These are phyloP conservation scores for Ditylenchus dipsaci DNA, from an alignment of 1,140 invertebrate species.

Conservation along the genomic window DNA sequence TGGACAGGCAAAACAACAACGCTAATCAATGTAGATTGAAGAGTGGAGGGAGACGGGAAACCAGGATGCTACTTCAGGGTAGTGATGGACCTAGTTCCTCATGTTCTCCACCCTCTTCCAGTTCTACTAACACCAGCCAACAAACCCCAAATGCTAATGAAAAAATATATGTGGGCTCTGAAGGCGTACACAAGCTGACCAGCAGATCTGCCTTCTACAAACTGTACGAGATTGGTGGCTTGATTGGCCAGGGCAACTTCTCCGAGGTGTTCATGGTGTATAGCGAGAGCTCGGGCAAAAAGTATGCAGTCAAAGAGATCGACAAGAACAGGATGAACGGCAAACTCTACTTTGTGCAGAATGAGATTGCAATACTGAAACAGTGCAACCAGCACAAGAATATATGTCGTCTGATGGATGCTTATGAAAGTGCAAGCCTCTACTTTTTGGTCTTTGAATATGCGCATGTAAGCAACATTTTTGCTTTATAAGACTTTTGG, in stretches of 20 bases:
- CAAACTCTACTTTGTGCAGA: conserved; percentile 45
- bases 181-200: conserved; percentile 14
- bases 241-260: conserved; percentile 43
- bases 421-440: conserved; percentile 28
- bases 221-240: conserved; percentile 35
- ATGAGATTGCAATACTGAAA: conserved; percentile 34
- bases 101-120: neutral
- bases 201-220: conserved; percentile 35
- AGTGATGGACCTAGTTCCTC: neutral
- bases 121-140: neutral
- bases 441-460: conserved; percentile 45
- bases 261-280: conserved; percentile 42
- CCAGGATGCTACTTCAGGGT: neutral
- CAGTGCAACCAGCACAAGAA: conserved; percentile 30
- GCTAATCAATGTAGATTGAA: conserved; percentile 4
- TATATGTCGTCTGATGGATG: conserved; percentile 40
- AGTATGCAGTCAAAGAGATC: conserved; percentile 47
- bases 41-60: neutral
- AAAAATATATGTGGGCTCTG: neutral
- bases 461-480: conserved; percentile 23
- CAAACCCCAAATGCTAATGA: neutral
- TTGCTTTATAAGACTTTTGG: neutral
- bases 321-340: conserved; percentile 44
- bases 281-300: conserved; percentile 15
- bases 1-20: conserved; percentile 23